Evolutionary conservation across 2,113 vertebrate species (phyloP), one percentile per base, ranked within the genome.

Genomic region (Hiodon tergisus): DNA sequence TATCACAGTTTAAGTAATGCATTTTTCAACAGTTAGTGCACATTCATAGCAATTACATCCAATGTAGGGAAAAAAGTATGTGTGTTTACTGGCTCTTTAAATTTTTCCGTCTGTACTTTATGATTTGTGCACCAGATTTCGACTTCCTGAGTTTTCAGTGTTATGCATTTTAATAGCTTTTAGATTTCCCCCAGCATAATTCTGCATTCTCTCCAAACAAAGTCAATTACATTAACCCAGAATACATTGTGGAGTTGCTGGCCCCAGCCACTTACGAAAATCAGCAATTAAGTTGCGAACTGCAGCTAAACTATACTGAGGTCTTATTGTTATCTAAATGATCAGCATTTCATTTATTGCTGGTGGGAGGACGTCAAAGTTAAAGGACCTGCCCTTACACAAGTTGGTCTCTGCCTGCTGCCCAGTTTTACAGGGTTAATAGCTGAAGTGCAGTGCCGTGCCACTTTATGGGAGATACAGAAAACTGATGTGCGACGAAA

Each of bases 111-210:
- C 7, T 61, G 31, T 61, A 1, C 5, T 61, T 46, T 63, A 4
- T 17, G 6, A 7, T 5, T 7, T 17, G 1, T 14, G 14, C 17
- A 31, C 61, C 17, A 31, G 61, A 46, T 47, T 11, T 47, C 46
- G 31, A 66, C 63, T 10, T 47, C 10, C 17, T 13, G 61, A 66
- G 48, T 66, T 8, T 66, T 8, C 10, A 48, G 48, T 47, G 13
- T 66, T 66, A 66, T 47, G 7, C 63, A 66, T 10, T 48, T 55
- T 16, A 46, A 53, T 69, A 71, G 75, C 59, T 78, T 62, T 62
- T 54, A 63, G 59, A 60, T 46, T 75, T 67, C 14, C 68, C 62
- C 31, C 72, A 51, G 69, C n/a, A 68, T 75, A 69, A 77, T 77
- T 78, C 16, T 68, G 46, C 67, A 47, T 73, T 59, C 62, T 70